phyloP scores from a whole-genome alignment of 2,797 vertebrate species.

The Sebastes taczanowskii region DNA sequence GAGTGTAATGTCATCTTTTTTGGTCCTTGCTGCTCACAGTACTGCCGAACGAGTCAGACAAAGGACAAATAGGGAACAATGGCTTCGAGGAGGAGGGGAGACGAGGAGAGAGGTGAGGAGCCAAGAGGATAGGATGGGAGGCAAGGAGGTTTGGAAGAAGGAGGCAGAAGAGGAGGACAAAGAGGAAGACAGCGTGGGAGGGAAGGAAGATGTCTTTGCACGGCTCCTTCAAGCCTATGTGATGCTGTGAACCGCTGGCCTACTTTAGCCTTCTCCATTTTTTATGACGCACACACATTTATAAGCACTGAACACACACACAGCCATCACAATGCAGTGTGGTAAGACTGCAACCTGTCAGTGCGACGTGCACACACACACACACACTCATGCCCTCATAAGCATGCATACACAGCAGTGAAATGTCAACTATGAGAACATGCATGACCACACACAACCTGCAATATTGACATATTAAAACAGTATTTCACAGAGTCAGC shows the following conservation, averaged over 20 bases:
- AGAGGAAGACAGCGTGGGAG: background rate
- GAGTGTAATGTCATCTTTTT: background rate
- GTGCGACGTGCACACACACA: background rate
- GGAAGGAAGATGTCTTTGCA: background rate
- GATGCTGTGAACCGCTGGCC: conserved; percentile 60
- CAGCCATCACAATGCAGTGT: no score
- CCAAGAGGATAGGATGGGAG: background rate
- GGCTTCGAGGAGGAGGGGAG: background rate
- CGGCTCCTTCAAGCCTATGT: conserved; percentile 23
- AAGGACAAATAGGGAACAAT: background rate
- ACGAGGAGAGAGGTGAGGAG: background rate
- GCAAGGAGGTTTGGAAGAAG: background rate
- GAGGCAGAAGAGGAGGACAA: conserved; percentile 2
- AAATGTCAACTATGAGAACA: conserved; percentile 19
- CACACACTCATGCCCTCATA: conserved; percentile 1
- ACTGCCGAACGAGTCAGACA: background rate
- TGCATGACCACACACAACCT: background rate
- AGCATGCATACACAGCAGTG: background rate
- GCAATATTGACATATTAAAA: background rate
- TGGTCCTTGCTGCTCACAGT: background rate
- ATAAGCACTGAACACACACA: background rate
- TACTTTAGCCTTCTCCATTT: conserved; percentile 65
- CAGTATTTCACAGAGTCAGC: background rate
- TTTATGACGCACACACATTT: conserved; percentile 37
- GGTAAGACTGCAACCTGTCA: no score